Conservation (phyloP, 2,888 invertebrate species). For the Nomada lathburiana region DNA sequence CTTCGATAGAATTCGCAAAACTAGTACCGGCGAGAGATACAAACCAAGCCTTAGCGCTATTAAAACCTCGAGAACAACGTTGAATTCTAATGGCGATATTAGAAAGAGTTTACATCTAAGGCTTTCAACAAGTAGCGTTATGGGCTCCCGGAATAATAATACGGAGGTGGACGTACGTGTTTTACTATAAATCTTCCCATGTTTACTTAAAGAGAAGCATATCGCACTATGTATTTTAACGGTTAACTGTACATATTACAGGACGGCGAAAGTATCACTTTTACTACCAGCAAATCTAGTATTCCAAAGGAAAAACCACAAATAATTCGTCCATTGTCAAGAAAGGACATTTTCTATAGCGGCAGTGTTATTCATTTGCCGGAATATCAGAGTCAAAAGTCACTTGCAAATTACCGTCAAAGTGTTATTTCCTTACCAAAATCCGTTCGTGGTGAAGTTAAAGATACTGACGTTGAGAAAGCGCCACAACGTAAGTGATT, state of each 20-base stretch:
- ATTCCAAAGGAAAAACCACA: conserved; percentile 86
- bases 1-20: conserved; percentile 94
- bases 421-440: conserved; percentile 95
- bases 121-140: conserved; percentile 86
- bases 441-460: conserved; percentile 86
- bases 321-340: conserved; percentile 95
- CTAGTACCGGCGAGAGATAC: conserved; percentile 93
- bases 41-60: conserved; percentile 94
- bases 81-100: conserved; percentile 92
- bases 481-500: conserved; percentile 87
- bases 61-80: conserved; percentile 90
- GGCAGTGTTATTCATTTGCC: conserved; percentile 97
- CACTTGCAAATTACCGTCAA: conserved; percentile 94
- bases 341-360: conserved; percentile 99
- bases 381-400: conserved; percentile 96
- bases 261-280: conserved; percentile 90
- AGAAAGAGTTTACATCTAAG: conserved; percentile 86
- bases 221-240: background rate
- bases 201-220: background rate
- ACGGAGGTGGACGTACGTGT: conserved; percentile 85
- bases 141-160: conserved; percentile 87
- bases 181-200: background rate
- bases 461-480: conserved; percentile 88
- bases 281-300: conserved; percentile 85
- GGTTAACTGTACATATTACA: conserved; percentile 62